Percentiles rank a stretch among this genome's conserved stretches.
These are phyloP conservation scores for Hycleus cichorii DNA, from an alignment of 1,140 invertebrate species.

Conservation along the genomic window DNA sequence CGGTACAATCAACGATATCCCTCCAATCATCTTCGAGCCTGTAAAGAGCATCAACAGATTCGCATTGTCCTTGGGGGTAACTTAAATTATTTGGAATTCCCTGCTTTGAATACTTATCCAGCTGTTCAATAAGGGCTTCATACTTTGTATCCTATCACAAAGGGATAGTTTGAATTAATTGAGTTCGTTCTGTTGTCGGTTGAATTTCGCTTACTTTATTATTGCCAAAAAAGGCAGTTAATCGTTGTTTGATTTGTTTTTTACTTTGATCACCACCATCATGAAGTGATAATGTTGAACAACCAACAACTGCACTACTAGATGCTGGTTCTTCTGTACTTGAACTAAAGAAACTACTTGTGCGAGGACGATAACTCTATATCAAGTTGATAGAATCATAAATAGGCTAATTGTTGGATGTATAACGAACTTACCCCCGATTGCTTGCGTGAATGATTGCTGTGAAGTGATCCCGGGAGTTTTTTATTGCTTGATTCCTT, in stretches of 20 bases:
- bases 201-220: constrained; percentile 42
- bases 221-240: constrained; percentile 57
- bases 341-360: constrained; percentile 53
- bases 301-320: constrained; percentile 37
- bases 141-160: constrained; percentile 50
- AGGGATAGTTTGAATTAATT: background rate
- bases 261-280: constrained; percentile 35
- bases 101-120: constrained; percentile 60
- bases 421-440: constrained; percentile 33
- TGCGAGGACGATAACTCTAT: constrained; percentile 48
- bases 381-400: background rate
- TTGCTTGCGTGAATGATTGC: constrained; percentile 35
- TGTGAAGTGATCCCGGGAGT: constrained; percentile 26
- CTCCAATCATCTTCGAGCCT: constrained; percentile 59
- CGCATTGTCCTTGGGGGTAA: constrained; percentile 40
- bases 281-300: constrained; percentile 31
- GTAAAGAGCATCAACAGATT: constrained; percentile 47
- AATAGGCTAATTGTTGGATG: background rate
- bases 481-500: constrained; percentile 37
- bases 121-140: constrained; percentile 55
- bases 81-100: constrained; percentile 51
- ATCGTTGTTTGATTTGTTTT: constrained; percentile 55
- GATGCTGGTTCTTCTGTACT: constrained; percentile 51
- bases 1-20: constrained; percentile 38
- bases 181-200: background rate